Percentiles rank a stretch among this genome's conserved stretches.
Conservation (phyloP, 1,140 invertebrate genomes). For the Heliconius melpomene region DNA sequence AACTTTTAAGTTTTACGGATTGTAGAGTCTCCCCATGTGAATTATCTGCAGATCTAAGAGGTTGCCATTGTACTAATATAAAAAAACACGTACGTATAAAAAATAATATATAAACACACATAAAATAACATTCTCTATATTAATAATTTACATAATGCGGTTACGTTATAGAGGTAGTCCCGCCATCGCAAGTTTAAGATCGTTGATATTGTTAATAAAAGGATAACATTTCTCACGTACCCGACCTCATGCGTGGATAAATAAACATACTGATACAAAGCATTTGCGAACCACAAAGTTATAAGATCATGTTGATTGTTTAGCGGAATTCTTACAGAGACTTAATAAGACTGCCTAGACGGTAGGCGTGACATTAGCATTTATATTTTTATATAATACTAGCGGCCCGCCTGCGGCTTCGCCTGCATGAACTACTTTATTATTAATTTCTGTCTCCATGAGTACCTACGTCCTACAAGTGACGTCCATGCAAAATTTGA, state of each 20-base stretch:
- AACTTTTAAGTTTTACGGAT: too few species aligned
- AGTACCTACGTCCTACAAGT: too few species aligned
- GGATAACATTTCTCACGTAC: neutral
- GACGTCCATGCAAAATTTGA: too few species aligned
- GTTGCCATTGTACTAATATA: too few species aligned
- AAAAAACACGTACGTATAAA: too few species aligned
- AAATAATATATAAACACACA: too few species aligned
- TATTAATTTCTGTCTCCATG: too few species aligned
- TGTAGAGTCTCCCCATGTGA: too few species aligned
- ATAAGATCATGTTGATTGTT: neutral
- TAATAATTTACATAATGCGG: neutral
- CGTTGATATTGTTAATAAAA: conserved; percentile 7
- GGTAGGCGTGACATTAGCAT: neutral
- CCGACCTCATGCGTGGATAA: neutral
- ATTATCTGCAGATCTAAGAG: too few species aligned
- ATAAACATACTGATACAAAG: neutral
- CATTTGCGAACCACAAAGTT: neutral
- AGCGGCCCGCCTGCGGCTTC: too few species aligned
- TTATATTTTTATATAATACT: neutral
- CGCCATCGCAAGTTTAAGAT: neutral
- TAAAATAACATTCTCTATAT: neutral
- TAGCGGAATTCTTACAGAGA: neutral
- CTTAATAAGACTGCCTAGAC: neutral
- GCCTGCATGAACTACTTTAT: too few species aligned
- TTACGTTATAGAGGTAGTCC: conserved; percentile 7